Base-by-base conservation (phyloP, 2,888 invertebrate genomes). In the Marronus borbonicus region DNA sequence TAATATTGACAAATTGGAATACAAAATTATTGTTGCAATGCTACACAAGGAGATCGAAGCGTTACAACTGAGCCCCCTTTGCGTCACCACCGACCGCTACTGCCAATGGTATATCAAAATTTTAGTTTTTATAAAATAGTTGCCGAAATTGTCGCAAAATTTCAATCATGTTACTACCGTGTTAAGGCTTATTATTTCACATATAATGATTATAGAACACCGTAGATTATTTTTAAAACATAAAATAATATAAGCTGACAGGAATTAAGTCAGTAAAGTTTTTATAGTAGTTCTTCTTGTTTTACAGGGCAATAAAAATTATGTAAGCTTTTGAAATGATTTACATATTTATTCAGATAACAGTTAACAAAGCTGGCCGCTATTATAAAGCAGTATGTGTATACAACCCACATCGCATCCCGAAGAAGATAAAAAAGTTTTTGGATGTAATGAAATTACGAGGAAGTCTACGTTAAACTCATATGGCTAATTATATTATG, bases 311-410 rank as follows among this genome's bases (percentile, higher is more conserved):
- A 39, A 39, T 65, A 65, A 65, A 65, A 36, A 65, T 65, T 65
- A 39, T 65, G 65, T 65, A 65, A 65, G 65, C 17, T 5, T n/a
- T 55, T n/a, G 17, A 17, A 17, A 55, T 55, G n/a, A 55, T 55
- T n/a, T 55, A 55, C 65, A 65, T 65, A 65, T 65, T 39, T 39
- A 39, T 65, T 65, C 65, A 65, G 65, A 65, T 65, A 65, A 65
- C 39, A 65, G 14, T 14, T 36, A 39, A 36, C 65, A 65, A 65
- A 65, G 65, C 39, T 39, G 7, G 39, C 65, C 65, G 65, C 65
- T 39, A 65, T 65, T 65, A n/a, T 65, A 39, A 65, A 65, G n/a
- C 4, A 39, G 14, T 31, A 65, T 3, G n/a, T 39, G 39, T 17
- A 65, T 39, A 39, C 17, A n/a, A 28, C 24, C 28, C 55, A 55